Base-by-base conservation (phyloP, 2,113 vertebrate species). In the Mormyrus iriodes region DNA sequence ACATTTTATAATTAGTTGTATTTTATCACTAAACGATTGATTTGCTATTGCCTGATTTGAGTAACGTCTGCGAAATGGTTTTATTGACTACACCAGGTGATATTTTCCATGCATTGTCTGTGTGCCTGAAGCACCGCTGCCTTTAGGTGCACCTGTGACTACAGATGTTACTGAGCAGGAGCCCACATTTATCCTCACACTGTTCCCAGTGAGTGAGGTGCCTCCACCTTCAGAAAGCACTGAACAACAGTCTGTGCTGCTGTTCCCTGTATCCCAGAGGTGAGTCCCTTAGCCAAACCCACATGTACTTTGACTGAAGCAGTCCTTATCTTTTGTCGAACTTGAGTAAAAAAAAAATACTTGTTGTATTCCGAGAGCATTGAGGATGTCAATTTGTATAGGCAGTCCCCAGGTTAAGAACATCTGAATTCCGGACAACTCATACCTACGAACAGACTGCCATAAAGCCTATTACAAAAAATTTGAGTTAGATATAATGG, bases 181-280 rank as follows among this genome's bases (percentile, higher is more conserved):
- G 89, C 92, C 91, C 52, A 95, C 95, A 0, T 96, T 97, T 93
- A 95, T 97, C 94, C 94, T 97, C 92, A 97, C 97, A 0, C 91
- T 97, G 88, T 96, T 97, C 53, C 93, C 93, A 89, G 42, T 90
- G 90, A 92, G 93, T 89, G 85, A 44, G 7, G 9, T 87, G 39
- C 55, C 88, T 15, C 19, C 17, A 52, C 52, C 51, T 13, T 24
- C 52, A 4, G 44, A 65, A 53, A 12, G 17, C 17, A 61, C 35
- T n/a, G 90, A 76, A 17, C 19, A 58, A 3, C 53, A 69, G 10
- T 51, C 82, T 58, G 51, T n/a, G 48, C 1, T 44, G 24, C 89
- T 65, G 27, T 42, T 65, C 2, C 39, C 73, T 7, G 48, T 13
- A 27, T 31, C 85, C 2, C 73, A 39, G 73, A 79, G 17, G 73